Conservation (phyloP, 1,140 invertebrate genomes). For the Hyles euphorbiae region DNA sequence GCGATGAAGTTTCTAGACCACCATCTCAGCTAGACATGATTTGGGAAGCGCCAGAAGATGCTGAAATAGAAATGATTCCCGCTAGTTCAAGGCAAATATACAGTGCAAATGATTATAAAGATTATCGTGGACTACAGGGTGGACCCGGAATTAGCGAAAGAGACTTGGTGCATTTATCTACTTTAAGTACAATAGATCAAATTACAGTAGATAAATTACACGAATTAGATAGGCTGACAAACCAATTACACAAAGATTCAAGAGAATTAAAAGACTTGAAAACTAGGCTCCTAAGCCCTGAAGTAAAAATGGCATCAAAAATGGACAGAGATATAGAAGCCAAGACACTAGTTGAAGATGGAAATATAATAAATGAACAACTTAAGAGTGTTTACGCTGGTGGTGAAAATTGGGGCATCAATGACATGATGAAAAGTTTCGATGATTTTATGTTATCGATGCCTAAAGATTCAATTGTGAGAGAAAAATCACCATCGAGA, state of each 20-base stretch:
- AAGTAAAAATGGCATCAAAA: slow-evolving; percentile 64
- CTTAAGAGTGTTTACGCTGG: slow-evolving; percentile 81
- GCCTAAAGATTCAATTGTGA: slow-evolving; percentile 53
- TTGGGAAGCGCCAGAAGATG: slow-evolving; percentile 82
- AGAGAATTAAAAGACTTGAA: slow-evolving; percentile 85
- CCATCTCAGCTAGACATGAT: slow-evolving; percentile 87
- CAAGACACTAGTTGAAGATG: slow-evolving; percentile 78
- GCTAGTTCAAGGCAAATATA: slow-evolving; percentile 79
- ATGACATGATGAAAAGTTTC: slow-evolving; percentile 78
- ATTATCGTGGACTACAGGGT: slow-evolving; percentile 81
- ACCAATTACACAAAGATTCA: slow-evolving; percentile 86
- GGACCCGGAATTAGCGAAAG: slow-evolving; percentile 85
- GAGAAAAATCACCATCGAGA: slow-evolving; percentile 77
- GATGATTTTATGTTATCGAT: slow-evolving; percentile 74
- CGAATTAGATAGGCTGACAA: slow-evolving; percentile 84
- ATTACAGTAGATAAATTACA: slow-evolving; percentile 85
- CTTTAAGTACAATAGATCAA: slow-evolving; percentile 85
- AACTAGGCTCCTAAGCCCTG: slow-evolving; percentile 79
- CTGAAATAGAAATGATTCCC: slow-evolving; percentile 70
- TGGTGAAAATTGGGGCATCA: slow-evolving; percentile 85
- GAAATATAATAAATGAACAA: slow-evolving; percentile 82
- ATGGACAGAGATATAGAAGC: slow-evolving; percentile 75
- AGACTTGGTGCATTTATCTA: slow-evolving; percentile 84
- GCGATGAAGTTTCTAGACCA: slow-evolving; percentile 78
- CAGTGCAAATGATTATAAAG: slow-evolving; percentile 86